Evolutionary conservation across 2,888 invertebrate genomes (phyloP).

Genomic region (Linyphia triangularis): DNA sequence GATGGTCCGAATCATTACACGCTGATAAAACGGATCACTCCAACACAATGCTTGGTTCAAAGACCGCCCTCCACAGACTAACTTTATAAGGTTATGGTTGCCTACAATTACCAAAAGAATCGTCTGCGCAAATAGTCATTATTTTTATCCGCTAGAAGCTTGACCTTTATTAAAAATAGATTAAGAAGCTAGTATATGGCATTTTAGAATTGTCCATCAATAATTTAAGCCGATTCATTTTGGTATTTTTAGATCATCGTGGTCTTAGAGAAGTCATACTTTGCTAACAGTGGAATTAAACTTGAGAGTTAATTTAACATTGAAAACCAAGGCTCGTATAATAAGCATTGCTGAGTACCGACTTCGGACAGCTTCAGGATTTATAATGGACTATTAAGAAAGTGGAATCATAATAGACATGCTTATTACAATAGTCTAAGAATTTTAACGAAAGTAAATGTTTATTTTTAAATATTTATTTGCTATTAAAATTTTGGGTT

Average conservation of each 20-base stretch:
- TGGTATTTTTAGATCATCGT: constrained; percentile 22
- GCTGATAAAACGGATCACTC: constrained; percentile 32
- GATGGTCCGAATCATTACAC: constrained; percentile 48
- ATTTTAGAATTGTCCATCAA: constrained; percentile 13
- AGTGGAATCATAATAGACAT: no score
- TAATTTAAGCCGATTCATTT: background rate
- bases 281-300: background rate
- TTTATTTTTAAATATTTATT: no score
- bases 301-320: background rate
- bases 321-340: background rate
- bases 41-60: constrained; percentile 63
- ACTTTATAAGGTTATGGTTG: constrained; percentile 46
- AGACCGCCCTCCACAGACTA: constrained; percentile 38
- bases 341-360: background rate
- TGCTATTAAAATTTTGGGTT: no score
- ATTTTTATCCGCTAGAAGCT: constrained; percentile 31
- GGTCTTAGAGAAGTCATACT: background rate
- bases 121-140: background rate
- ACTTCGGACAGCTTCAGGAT: background rate
- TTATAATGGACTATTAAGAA: background rate
- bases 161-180: constrained; percentile 63
- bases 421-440: no score
- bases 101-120: constrained; percentile 2
- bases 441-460: no score
- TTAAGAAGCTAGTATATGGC: constrained; percentile 20